Percentiles rank a stretch among this genome's conserved stretches.
Conservation (phyloP, 2,888 invertebrate species). For the Caenorhabditis auriculariae region DNA sequence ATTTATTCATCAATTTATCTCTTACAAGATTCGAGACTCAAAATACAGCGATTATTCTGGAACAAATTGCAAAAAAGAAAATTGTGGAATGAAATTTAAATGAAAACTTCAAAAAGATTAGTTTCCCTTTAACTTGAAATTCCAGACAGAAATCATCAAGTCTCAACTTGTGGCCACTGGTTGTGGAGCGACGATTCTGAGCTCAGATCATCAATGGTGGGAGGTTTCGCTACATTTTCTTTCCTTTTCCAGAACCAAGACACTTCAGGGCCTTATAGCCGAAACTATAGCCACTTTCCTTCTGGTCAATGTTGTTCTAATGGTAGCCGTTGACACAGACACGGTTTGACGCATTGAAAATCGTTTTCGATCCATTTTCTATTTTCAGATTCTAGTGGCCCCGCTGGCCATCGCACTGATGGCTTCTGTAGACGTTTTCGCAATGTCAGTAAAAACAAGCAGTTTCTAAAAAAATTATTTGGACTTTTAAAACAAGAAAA, state of each 20-base stretch:
- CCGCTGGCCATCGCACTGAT: conserved; percentile 18
- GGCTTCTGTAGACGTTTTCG: conserved; percentile 22
- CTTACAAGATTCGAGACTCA: too few species aligned
- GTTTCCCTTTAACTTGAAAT: too few species aligned
- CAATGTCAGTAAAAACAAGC: too few species aligned
- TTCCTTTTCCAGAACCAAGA: too few species aligned
- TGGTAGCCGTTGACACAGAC: conserved; percentile 13
- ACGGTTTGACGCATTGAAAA: neutral
- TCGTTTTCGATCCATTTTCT: neutral
- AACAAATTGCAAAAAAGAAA: too few species aligned
- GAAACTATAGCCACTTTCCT: conserved; percentile 23
- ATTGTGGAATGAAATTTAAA: too few species aligned
- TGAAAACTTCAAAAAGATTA: too few species aligned
- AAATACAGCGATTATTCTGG: too few species aligned
- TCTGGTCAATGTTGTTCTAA: conserved; percentile 18
- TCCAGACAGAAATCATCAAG: conserved; percentile 13
- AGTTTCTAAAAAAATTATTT: too few species aligned
- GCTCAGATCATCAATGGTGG: conserved; percentile 18
- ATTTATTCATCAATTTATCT: too few species aligned
- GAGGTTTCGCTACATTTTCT: conserved; percentile 3
- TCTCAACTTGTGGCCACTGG: conserved; percentile 24
- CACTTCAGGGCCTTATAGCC: conserved; percentile 13
- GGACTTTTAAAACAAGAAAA: too few species aligned
- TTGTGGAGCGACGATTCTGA: conserved; percentile 19
- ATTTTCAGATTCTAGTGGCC: conserved; percentile 9